These are phyloP conservation scores for Diplodus puntazzo DNA, from an alignment of 2,797 vertebrate genomes.

Conservation along the genomic window DNA sequence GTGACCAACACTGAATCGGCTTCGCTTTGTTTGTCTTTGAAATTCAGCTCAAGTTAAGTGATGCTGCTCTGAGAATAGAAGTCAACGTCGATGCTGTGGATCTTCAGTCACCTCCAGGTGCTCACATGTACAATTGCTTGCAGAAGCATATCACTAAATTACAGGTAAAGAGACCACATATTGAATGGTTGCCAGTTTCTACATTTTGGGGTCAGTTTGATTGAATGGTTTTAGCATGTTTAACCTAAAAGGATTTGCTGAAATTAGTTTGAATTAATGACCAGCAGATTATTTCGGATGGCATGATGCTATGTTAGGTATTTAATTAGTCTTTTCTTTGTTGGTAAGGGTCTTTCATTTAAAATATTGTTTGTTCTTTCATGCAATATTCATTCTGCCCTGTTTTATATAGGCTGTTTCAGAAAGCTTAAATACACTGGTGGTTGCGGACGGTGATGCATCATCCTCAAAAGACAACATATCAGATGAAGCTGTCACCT, in stretches of 20 bases:
- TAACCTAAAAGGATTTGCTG: conserved; percentile 11
- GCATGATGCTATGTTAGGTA: not conserved
- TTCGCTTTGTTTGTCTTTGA: conserved; percentile 29
- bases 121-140: conserved; percentile 86
- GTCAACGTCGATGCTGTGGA: conserved; percentile 86
- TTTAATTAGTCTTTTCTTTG: not conserved
- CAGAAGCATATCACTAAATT: conserved; percentile 91
- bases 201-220: not conserved
- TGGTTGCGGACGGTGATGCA: conserved; percentile 59
- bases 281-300: not conserved
- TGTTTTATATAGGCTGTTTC: conserved; percentile 86
- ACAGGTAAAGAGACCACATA: conserved; percentile 86
- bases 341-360: not conserved
- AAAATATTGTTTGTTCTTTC: not conserved
- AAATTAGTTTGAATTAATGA: conserved; percentile 8
- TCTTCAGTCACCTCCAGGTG: conserved; percentile 81
- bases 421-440: conserved; percentile 87
- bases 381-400: not conserved
- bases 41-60: conserved; percentile 82
- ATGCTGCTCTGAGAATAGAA: conserved; percentile 89
- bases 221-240: not conserved
- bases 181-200: not conserved
- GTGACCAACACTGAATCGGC: not conserved
- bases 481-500: conserved; percentile 71
- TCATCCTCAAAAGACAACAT: conserved; percentile 60